Evolutionary conservation across 2,888 invertebrate genomes (phyloP).

Genomic region (Vanessa cardui): DNA sequence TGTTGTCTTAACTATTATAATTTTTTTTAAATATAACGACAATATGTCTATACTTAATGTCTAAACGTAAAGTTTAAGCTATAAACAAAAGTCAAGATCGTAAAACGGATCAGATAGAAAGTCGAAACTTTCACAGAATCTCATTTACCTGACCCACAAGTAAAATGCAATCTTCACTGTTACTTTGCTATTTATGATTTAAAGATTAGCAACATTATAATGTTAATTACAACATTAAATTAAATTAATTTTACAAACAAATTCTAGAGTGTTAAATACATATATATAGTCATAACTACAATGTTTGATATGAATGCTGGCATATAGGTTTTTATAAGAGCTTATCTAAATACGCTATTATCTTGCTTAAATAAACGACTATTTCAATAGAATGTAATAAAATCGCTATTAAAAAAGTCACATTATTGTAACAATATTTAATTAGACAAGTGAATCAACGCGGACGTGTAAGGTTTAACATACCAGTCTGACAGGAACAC

Average conservation of each 20-base stretch:
- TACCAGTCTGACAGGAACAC: slow-evolving; percentile 24
- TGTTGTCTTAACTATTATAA: too few species aligned
- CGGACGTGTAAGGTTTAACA: slow-evolving; percentile 28
- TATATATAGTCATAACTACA: too few species aligned
- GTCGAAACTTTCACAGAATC: slow-evolving; percentile 5
- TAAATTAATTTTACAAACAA: too few species aligned
- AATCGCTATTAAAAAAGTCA: not conserved
- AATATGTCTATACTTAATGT: too few species aligned
- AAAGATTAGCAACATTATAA: not conserved
- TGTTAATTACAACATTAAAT: not conserved
- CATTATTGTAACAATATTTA: slow-evolving; percentile 18
- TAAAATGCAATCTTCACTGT: not conserved
- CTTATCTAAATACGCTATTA: too few species aligned
- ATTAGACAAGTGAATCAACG: slow-evolving; percentile 28
- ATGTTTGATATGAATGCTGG: too few species aligned
- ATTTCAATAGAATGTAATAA: too few species aligned
- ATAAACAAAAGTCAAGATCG: not conserved
- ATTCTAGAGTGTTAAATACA: too few species aligned
- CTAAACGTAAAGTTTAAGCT: too few species aligned
- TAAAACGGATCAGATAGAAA: slow-evolving; percentile 1
- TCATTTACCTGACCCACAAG: not conserved
- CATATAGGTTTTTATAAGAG: too few species aligned
- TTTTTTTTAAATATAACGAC: too few species aligned
- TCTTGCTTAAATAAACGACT: too few species aligned
- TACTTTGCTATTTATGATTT: not conserved